A percentile compares a stretch with the other conserved stretches of the same genome.
These are phyloP conservation scores for Calameuta pallipes DNA, from an alignment of 2,888 invertebrate species.

Conservation along the genomic window DNA sequence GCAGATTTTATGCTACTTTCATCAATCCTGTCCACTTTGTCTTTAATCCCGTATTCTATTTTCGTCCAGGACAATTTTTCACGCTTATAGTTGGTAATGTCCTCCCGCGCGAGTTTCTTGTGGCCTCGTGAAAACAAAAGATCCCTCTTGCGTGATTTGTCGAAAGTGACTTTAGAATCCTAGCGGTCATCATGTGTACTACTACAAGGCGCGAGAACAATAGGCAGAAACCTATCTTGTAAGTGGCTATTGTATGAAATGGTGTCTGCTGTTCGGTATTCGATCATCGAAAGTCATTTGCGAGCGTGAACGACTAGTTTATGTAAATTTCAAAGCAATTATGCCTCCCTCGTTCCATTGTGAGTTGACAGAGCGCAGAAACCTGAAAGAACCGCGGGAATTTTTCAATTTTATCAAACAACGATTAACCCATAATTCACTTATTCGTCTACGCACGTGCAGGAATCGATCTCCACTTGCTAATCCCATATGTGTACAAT, in stretches of 20 bases:
- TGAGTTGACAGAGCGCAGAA: neutral
- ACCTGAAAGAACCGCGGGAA: neutral
- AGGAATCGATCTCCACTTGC: neutral
- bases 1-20: neutral
- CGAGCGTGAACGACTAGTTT: constrained; percentile 5
- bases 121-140: neutral
- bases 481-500: neutral
- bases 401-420: neutral
- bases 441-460: neutral
- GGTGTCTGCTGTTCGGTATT: neutral
- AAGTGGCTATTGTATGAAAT: neutral
- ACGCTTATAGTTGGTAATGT: neutral
- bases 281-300: constrained; percentile 19
- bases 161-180: neutral
- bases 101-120: neutral
- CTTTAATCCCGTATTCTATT: neutral
- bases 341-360: neutral
- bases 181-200: neutral
- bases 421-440: neutral
- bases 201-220: neutral
- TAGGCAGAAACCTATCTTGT: neutral
- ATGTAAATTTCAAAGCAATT: constrained; percentile 12
- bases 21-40: neutral
- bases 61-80: neutral
- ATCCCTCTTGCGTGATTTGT: neutral